Evolutionary conservation across 2,888 invertebrate species (phyloP).

Genomic region (Xestoiulus laeticollis): DNA sequence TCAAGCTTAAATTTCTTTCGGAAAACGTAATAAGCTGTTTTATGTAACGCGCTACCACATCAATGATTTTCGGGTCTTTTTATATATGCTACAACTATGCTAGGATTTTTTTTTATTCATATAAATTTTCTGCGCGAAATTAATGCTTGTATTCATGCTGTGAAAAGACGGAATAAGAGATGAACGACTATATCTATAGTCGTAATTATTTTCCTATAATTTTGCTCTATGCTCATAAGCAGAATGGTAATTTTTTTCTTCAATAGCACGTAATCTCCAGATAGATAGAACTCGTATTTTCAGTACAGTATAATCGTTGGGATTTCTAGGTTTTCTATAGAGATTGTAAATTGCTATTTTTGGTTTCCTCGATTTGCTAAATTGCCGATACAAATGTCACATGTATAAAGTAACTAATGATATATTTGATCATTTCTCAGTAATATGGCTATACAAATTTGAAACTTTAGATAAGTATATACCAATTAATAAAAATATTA

Average conservation of each 20-base stretch:
- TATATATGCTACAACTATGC: not conserved
- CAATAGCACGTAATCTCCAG: not conserved
- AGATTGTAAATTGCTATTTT: not conserved
- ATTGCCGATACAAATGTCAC: not conserved
- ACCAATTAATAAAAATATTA: too few relatives aligned
- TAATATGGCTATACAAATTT: too few relatives aligned
- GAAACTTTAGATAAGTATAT: too few relatives aligned
- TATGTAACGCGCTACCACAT: slow-evolving; percentile 8
- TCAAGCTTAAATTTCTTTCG: not conserved
- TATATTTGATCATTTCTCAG: too few relatives aligned
- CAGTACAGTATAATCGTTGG: not conserved
- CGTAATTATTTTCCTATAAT: too few relatives aligned
- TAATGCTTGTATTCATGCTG: not conserved
- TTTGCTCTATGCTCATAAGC: not conserved
- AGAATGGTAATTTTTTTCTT: not conserved
- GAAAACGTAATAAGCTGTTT: slow-evolving; percentile 16
- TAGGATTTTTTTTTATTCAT: not conserved
- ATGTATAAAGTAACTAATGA: not conserved
- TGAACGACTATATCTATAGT: not conserved
- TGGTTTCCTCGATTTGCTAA: not conserved
- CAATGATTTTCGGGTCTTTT: not conserved
- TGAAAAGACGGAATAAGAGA: not conserved
- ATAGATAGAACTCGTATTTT: not conserved
- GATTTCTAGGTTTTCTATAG: not conserved
- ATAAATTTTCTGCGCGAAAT: not conserved